phyloP scores from a whole-genome alignment of 2,113 vertebrate genomes.

The Tupaia chinensis region DNA sequence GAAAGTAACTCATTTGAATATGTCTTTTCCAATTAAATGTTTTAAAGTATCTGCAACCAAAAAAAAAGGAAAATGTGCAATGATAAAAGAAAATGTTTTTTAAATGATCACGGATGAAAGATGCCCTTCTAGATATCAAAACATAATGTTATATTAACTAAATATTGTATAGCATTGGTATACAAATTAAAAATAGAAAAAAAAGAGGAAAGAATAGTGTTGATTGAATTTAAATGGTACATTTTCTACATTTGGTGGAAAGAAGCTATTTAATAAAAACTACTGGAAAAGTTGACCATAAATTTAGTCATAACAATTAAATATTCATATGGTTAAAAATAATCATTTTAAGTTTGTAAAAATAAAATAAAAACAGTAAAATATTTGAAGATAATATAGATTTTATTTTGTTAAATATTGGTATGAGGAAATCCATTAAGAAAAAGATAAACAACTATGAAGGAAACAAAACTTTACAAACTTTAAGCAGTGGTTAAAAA shows the following conservation, averaged over 20 bases:
- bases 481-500: background rate
- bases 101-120: background rate
- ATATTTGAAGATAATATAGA: background rate
- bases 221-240: background rate
- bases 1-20: background rate
- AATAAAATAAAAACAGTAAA: background rate
- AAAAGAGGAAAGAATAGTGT: background rate
- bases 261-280: background rate
- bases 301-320: background rate
- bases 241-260: background rate
- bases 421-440: background rate
- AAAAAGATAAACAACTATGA: background rate
- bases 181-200: background rate
- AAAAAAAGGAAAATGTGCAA: background rate
- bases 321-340: background rate
- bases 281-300: background rate
- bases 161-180: too few species aligned
- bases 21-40: fast-evolving
- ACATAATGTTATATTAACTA: background rate
- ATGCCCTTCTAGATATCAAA: background rate
- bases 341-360: background rate
- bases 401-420: background rate
- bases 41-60: background rate
- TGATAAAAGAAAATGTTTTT: background rate
- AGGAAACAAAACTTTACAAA: background rate